Conservation (phyloP, 2,797 vertebrate genomes). For the Momotus momota region DNA sequence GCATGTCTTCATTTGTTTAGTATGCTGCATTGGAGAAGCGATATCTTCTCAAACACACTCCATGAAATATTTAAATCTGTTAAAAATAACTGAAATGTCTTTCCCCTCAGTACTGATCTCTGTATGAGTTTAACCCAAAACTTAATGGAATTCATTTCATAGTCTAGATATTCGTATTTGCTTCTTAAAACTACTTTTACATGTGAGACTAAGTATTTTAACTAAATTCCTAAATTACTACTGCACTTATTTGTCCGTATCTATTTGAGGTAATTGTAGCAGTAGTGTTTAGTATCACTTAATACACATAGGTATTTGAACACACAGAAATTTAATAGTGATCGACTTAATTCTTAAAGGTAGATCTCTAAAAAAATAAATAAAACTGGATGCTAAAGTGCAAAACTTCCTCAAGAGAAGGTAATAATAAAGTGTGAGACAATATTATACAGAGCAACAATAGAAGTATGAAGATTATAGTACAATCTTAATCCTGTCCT, state of each 20-base stretch:
- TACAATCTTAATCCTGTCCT: not conserved
- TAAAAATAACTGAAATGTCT: not conserved
- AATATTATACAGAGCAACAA: not conserved
- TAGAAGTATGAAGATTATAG: not conserved
- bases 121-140: not conserved
- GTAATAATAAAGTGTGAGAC: rapidly evolving
- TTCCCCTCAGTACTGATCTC: not conserved
- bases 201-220: not conserved
- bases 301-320: not conserved
- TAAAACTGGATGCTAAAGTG: not conserved
- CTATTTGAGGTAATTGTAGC: not conserved
- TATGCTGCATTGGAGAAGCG: not conserved
- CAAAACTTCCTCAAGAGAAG: not conserved
- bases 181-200: not conserved
- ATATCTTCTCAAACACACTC: not conserved
- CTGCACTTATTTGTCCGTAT: not conserved
- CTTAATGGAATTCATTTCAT: not conserved
- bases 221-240: not conserved
- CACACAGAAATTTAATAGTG: not conserved
- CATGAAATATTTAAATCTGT: not conserved
- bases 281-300: not conserved
- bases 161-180: not conserved
- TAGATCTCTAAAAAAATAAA: not conserved
- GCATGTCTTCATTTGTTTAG: not conserved
- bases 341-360: not conserved